Evolutionary conservation across 2,113 vertebrate genomes (phyloP).

Genomic region (Bubalus kerabau): DNA sequence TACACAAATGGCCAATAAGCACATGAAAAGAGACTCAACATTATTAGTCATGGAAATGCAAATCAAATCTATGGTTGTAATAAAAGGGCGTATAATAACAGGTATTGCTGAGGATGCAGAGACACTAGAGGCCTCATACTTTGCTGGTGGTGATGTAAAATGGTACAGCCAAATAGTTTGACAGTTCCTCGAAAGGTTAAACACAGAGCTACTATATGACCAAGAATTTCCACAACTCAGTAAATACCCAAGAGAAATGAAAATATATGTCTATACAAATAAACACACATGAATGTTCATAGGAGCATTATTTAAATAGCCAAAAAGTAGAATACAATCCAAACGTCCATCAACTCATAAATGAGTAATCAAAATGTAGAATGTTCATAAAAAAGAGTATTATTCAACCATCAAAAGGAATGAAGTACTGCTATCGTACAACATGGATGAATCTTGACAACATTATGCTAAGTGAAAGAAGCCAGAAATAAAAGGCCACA

Average conservation of each 20-base stretch:
- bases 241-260: not conserved
- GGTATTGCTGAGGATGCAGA: not conserved
- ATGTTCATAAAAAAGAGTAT: not conserved
- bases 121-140: not conserved
- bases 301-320: not conserved
- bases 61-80: not conserved
- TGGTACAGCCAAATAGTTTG: not conserved
- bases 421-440: not conserved
- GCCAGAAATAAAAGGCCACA: not conserved
- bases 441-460: not conserved
- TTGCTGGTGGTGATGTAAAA: not conserved
- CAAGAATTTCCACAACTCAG: not conserved
- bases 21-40: not conserved
- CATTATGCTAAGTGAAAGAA: not conserved
- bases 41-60: not conserved
- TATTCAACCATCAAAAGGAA: constrained; percentile 8
- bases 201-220: not conserved
- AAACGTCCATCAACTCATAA: not conserved
- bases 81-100: not conserved
- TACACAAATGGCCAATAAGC: not conserved
- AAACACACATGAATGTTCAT: not conserved
- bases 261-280: not conserved
- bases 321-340: not conserved
- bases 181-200: not conserved
- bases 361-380: not conserved